phyloP scores from a whole-genome alignment of 2,113 vertebrate genomes.

The Ameiurus melas region DNA sequence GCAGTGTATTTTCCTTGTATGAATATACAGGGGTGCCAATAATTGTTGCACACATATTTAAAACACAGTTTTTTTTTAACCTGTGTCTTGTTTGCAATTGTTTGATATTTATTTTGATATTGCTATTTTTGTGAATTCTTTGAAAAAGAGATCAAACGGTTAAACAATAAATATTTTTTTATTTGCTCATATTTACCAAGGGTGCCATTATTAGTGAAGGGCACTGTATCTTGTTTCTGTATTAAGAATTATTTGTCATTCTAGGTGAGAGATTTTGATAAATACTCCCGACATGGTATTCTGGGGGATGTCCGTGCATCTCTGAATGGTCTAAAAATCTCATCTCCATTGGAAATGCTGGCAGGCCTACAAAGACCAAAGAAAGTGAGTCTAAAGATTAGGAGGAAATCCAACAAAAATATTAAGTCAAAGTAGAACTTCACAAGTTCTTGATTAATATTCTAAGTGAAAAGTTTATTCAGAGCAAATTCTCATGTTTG shows the following conservation, averaged over 20 bases:
- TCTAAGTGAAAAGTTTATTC: not conserved
- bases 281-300: constrained; percentile 70
- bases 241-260: constrained; percentile 19
- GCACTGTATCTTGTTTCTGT: not conserved
- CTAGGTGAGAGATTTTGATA: constrained; percentile 76
- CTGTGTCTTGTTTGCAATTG: too few species aligned
- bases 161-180: too few species aligned
- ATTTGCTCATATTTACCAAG: too few species aligned
- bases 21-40: too few species aligned
- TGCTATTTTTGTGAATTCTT: too few species aligned
- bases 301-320: constrained; percentile 70
- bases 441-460: not conserved
- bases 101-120: too few species aligned
- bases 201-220: too few species aligned
- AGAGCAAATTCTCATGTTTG: not conserved
- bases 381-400: constrained; percentile 64
- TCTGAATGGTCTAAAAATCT: constrained; percentile 64
- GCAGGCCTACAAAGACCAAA: constrained; percentile 67
- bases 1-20: too few species aligned
- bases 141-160: too few species aligned
- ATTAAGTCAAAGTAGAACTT: not conserved
- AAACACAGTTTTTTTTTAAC: too few species aligned
- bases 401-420: not conserved
- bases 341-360: constrained; percentile 66
- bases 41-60: too few species aligned